A percentile compares a stretch with the other conserved stretches of the same genome.
These are phyloP conservation scores for Xenopus borealis DNA, from an alignment of 2,113 vertebrate genomes.

Conservation along the genomic window DNA sequence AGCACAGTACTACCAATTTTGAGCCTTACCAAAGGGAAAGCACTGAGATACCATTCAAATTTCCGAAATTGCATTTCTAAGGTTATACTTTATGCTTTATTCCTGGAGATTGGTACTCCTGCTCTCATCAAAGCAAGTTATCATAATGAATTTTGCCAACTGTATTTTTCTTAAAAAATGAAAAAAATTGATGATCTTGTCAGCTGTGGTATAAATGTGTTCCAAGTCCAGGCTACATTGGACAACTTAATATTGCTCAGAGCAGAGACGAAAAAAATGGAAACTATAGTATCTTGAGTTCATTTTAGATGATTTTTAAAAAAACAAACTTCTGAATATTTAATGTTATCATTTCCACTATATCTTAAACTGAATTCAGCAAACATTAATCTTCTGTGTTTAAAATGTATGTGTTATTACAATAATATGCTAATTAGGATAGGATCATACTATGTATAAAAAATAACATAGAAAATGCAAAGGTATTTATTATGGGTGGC, in stretches of 20 bases:
- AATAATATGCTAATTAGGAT: too few species aligned
- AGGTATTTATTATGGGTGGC: too few species aligned
- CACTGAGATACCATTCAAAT: constrained; percentile 4
- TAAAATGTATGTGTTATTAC: too few species aligned
- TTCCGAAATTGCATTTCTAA: background rate
- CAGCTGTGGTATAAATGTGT: constrained; percentile 10
- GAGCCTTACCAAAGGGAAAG: constrained; percentile 1
- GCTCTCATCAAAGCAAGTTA: background rate
- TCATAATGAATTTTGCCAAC: background rate
- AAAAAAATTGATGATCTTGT: background rate
- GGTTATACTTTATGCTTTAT: constrained; percentile 8
- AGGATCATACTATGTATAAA: too few species aligned
- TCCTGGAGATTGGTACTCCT: background rate
- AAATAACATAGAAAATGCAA: too few species aligned
- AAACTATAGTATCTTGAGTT: background rate
- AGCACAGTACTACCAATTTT: constrained; percentile 1
- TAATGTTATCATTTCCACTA: too few species aligned
- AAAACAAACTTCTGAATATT: background rate
- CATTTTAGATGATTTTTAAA: background rate
- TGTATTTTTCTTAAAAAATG: too few species aligned
- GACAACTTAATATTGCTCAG: background rate
- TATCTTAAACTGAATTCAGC: too few species aligned
- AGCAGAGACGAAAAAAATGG: background rate
- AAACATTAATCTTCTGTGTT: too few species aligned
- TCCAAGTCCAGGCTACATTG: background rate